Percentiles rank a stretch among this genome's conserved stretches.
phyloP scores from a whole-genome alignment of 2,797 vertebrate species.

The Miichthys miiuy region DNA sequence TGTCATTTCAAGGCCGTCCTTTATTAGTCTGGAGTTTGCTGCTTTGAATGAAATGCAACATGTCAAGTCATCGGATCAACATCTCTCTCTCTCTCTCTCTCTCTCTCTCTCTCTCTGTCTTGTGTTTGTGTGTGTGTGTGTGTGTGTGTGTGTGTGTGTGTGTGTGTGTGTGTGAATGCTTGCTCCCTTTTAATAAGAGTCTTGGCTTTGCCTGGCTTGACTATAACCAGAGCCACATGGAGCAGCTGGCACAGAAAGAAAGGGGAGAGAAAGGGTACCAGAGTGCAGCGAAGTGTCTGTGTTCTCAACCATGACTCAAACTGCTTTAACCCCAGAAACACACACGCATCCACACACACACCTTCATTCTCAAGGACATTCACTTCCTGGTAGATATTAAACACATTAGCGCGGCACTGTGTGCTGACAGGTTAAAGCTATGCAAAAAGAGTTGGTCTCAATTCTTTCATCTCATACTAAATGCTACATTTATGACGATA shows the following conservation, averaged over 20 bases:
- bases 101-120: no score
- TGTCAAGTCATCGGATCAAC: conserved; percentile 50
- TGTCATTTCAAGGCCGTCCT: conserved; percentile 46
- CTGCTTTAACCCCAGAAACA: conserved; percentile 1
- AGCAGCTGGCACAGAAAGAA: conserved; percentile 53
- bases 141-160: conserved; percentile 11
- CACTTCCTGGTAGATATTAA: conserved; percentile 27
- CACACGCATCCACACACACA: conserved; percentile 14
- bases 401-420: conserved; percentile 41
- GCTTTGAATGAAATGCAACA: conserved; percentile 64
- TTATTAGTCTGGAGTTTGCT: conserved; percentile 60
- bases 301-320: conserved; percentile 39
- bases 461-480: background rate
- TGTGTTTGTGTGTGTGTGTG: conserved; percentile 6
- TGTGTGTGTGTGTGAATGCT: conserved; percentile 30
- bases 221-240: conserved; percentile 77
- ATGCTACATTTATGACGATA: background rate
- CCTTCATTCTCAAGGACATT: background rate
- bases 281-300: conserved; percentile 33
- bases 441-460: background rate
- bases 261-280: conserved; percentile 32
- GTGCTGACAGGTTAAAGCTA: conserved; percentile 18
- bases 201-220: conserved; percentile 57
- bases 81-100: conserved; percentile 1
- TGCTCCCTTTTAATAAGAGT: conserved; percentile 59